Percentiles rank a stretch among this genome's conserved stretches.
These are phyloP conservation scores for Anolis apletophallus DNA, from an alignment of 2,797 vertebrate species.

Conservation along the genomic window DNA sequence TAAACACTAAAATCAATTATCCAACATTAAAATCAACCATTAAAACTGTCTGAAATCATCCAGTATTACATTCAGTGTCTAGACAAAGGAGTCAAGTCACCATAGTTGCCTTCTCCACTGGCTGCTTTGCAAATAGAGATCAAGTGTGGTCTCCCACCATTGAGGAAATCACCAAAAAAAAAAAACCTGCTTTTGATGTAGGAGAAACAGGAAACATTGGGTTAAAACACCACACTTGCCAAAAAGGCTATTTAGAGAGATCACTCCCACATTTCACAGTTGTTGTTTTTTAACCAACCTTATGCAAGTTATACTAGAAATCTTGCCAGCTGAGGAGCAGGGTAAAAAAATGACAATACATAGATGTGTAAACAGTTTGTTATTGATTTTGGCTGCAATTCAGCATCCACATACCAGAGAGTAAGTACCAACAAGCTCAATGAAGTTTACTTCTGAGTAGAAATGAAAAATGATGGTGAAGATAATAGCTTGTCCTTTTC, in stretches of 20 bases:
- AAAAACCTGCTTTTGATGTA: too few relatives aligned
- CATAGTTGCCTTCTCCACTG: not conserved
- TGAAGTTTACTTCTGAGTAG: too few relatives aligned
- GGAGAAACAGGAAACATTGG: not conserved
- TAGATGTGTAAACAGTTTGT: not conserved
- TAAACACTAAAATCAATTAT: too few relatives aligned
- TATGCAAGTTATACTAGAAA: not conserved
- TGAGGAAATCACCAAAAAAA: not conserved
- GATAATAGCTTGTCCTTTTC: not conserved
- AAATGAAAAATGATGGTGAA: too few relatives aligned
- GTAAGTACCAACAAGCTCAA: too few relatives aligned
- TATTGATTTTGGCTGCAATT: not conserved
- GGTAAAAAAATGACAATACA: not conserved
- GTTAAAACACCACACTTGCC: not conserved
- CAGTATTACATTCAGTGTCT: not conserved
- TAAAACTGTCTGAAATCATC: too few relatives aligned
- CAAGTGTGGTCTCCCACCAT: too few relatives aligned
- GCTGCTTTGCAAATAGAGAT: not conserved
- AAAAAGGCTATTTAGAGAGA: not conserved
- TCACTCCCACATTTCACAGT: not conserved
- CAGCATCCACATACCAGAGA: not conserved
- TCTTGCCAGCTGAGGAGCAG: not conserved
- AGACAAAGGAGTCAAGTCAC: not conserved
- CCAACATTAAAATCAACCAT: too few relatives aligned
- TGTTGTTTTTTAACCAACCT: not conserved